A percentile compares a stretch with the other conserved stretches of the same genome.
Conservation (phyloP, 1,140 invertebrate species). For the Octopus bimaculoides region DNA sequence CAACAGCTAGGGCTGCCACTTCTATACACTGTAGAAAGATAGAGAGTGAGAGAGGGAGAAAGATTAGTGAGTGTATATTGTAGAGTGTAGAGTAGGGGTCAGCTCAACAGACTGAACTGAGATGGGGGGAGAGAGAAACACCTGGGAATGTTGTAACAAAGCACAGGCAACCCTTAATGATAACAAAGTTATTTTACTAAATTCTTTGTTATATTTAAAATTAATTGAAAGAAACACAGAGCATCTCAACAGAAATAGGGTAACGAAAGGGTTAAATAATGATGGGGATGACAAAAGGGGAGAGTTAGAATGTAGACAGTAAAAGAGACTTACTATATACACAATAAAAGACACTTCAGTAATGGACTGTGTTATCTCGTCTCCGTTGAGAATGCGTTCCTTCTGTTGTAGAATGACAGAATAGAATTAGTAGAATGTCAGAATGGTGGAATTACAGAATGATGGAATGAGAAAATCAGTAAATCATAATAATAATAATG, state of each 20-base stretch:
- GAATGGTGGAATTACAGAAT: too few species aligned
- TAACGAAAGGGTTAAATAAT: too few species aligned
- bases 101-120: too few species aligned
- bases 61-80: background rate
- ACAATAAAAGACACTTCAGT: constrained; percentile 41
- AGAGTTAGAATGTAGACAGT: too few species aligned
- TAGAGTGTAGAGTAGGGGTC: too few species aligned
- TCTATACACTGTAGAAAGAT: constrained; percentile 44
- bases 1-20: constrained; percentile 28
- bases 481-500: constrained; percentile 3
- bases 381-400: constrained; percentile 41
- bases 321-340: constrained; percentile 46
- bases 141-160: background rate
- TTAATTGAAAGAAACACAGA: too few species aligned
- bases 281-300: too few species aligned
- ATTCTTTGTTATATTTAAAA: too few species aligned
- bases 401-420: constrained; percentile 30
- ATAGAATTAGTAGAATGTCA: background rate
- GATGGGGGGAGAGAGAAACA: constrained; percentile 8
- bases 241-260: too few species aligned
- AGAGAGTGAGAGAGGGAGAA: background rate
- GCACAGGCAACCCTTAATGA: background rate
- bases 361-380: constrained; percentile 38
- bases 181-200: too few species aligned
- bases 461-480: background rate